Evolutionary conservation across 2,797 vertebrate genomes (phyloP), one percentile per base, ranked within the genome.

Genomic region (Micrastur ruficollis): DNA sequence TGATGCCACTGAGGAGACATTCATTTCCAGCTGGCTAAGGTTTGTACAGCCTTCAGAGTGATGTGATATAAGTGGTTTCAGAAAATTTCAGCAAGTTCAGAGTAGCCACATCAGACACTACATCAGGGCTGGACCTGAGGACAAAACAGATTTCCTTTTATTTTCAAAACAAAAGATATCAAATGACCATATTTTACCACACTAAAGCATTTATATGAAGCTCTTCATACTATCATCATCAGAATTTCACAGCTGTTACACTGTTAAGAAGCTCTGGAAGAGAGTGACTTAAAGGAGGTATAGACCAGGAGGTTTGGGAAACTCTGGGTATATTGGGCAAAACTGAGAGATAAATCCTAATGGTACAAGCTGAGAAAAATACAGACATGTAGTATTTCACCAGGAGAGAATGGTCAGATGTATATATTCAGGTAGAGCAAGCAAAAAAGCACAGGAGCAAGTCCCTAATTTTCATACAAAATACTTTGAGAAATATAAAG

Each of bases 371-470:
- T 56, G 18, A 93, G 34, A 86, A 74, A 74, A 81, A 63, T 6
- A 32, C 19, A 26, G 5, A 78, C 2, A 19, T 44, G 4, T 12
- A 47, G 5, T 10, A 14, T 59, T 86, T 27, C 8, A 19, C 31
- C 42, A 68, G 23, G 8, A 72, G 2, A 61, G 3, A 25, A 23
- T 2, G 34, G 14, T 29, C 4, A 14, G 15, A 65, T 10, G 7
- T 20, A 50, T n/a, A 16, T 65, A 72, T 67, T 76, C 63, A 20
- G 16, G 6, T 12, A 36, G 5, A 13, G 2, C 2, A 81, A 78
- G 42, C 0, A 34, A n/a, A 72, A 71, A 31, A n/a, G 0, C 8
- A 36, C 9, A 50, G 1, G 1, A 67, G 3, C 22, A 73, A 47
- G 7, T 21, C 5, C 8, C 25, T 34, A 32, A 1, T 80, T 85